phyloP scores from a whole-genome alignment of 2,888 invertebrate species.

The Atethmia centrago region DNA sequence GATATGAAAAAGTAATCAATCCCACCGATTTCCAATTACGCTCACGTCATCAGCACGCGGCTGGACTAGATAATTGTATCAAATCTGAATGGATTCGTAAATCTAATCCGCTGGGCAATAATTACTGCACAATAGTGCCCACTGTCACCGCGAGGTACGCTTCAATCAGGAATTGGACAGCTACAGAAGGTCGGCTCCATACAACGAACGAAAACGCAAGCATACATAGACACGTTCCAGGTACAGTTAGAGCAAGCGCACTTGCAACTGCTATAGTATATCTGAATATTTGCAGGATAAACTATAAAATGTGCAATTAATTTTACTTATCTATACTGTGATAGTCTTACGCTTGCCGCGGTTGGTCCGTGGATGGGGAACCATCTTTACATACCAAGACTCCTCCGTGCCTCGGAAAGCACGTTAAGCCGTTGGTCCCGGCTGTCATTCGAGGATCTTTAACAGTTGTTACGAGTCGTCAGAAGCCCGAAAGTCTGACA shows the following conservation, averaged over 20 bases:
- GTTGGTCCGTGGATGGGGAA: too few species aligned
- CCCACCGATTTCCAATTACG: constrained; percentile 43
- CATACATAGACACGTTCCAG: background rate
- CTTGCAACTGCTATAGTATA: background rate
- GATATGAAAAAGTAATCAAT: constrained; percentile 43
- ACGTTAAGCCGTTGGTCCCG: too few species aligned
- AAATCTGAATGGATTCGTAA: constrained; percentile 56
- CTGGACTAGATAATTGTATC: constrained; percentile 54
- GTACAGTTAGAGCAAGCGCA: background rate
- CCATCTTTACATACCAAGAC: too few species aligned
- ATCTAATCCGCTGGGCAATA: constrained; percentile 61
- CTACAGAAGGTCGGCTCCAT: background rate
- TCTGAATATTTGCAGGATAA: background rate
- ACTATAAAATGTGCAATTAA: background rate
- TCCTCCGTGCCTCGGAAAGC: too few species aligned
- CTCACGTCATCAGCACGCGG: constrained; percentile 31
- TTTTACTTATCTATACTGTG: background rate
- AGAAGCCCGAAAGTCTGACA: too few species aligned
- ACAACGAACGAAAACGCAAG: background rate
- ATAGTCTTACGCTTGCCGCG: too few species aligned
- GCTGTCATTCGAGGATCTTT: too few species aligned
- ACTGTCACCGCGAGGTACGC: constrained; percentile 36
- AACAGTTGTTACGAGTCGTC: too few species aligned
- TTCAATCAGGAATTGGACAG: background rate
- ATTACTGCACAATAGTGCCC: constrained; percentile 56